Evolutionary conservation across 2,113 vertebrate genomes (phyloP), one percentile per base, ranked within the genome.

Genomic region (Corythoichthys intestinalis): DNA sequence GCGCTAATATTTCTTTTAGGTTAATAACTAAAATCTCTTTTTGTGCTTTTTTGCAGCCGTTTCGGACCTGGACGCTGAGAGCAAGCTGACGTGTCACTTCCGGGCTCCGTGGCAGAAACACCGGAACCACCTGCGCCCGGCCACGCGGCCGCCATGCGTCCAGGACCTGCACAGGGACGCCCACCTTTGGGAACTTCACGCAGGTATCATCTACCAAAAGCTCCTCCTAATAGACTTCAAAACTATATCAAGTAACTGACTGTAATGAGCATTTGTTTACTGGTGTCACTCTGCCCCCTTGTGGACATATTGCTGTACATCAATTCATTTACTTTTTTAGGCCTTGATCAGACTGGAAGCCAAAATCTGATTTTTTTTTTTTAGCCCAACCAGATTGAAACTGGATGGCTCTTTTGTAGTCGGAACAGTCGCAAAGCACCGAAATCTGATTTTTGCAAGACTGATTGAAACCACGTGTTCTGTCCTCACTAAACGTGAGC

Each of bases 61-160:
- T 70, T 99, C 97, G 37, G 94, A 95, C 83, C 91, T 99, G 93
- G 97, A 99, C 67, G 87, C 90, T 66, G 97, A 98, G 88, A 98
- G 96, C 82, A 98, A 98, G 88, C 90, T 97, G 89, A 95, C 91
- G 0, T 85, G 90, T 8, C 94, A 97, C 61, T 98, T 94, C 85
- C 92, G 87, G 67, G 91, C 94, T 1, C 92, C 94, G 59, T 96
- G 95, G 94, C 93, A 93, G 83, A 94, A 94, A 83, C 95, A 98
- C 86, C 94, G 94, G 72, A 96, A 95, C 78, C 80, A 97, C 78
- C 94, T 99, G 72, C 86, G 94, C 28, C 93, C 94, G 0, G 92
- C 93, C 77, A 96, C 90, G 0, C 91, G 96, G 54, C 96, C 96
- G 0, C 87, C 93, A 46, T 99, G 96, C 1, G 91, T 98, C 58